Base-by-base conservation (phyloP, 2,888 invertebrate genomes). In the Gibbula magus region DNA sequence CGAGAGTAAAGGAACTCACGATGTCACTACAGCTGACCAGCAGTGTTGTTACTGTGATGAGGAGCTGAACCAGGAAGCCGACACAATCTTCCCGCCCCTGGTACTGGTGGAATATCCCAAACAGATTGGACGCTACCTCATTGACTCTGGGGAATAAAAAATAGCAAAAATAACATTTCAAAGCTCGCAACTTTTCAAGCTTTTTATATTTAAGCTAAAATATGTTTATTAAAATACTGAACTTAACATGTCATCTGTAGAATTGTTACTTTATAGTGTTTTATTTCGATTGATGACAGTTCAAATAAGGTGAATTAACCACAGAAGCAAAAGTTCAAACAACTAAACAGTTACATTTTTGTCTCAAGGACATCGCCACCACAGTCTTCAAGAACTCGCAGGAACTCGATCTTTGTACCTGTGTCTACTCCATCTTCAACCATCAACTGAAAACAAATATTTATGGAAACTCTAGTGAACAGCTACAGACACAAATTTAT, bases 311-410 rank as follows among this genome's bases (percentile, higher is more conserved):
- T 5, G 3, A 54, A 3, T 10, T 54, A 7, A 54, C 54, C 54
- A 54, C n/a, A 54, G 3, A 54, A 54, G 22, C 3, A 4, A 56
- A 56, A 25, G 13, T 18, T 56, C 22, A 25, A 56, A 56, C 20
- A 8, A 25, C 3, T 7, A 22, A 56, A 18, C 10, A 20, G 76
- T n/a, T 8, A 88, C 88, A 86, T 88, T 73, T 86, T 86, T 51
- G 81, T 52, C 39, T 85, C 82, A 32, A 89, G 73, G 18, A 85
- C 84, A 74, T 84, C 81, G 45, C 84, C 81, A 8, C 88, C 88
- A 86, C 86, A 86, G 70, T 89, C 88, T 79, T 90, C 89, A 16
- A 90, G 81, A 18, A 86, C 76, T n/a, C 85, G 81, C 7, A 90
- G 83, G 39, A 89, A 81, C 75, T 89, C 88, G 77, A 85, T 82